Conservation (phyloP, 2,797 vertebrate species). For the Phoebastria nigripes region DNA sequence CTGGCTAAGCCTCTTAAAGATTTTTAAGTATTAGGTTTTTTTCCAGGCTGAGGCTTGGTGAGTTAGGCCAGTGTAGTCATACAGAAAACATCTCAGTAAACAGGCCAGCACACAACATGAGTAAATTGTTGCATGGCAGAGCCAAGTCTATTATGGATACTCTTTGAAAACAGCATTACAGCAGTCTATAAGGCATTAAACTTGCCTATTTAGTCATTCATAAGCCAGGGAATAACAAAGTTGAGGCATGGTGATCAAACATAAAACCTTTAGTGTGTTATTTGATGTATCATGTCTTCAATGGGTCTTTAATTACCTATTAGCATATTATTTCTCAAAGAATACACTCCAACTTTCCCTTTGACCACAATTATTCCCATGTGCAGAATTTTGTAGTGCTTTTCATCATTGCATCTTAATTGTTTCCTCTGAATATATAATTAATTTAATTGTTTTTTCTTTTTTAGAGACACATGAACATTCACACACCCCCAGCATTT, state of each 20-base stretch:
- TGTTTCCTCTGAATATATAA: not conserved
- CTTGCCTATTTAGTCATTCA: not conserved
- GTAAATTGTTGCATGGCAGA: not conserved
- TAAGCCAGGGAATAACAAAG: not conserved
- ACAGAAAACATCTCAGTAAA: conserved; percentile 37
- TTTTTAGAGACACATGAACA: not conserved
- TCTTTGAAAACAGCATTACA: not conserved
- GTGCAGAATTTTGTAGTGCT: not conserved
- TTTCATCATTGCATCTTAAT: not conserved
- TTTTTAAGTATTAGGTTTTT: not conserved
- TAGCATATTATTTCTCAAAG: not conserved
- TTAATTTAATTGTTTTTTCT: not conserved
- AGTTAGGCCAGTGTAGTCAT: conserved; percentile 17
- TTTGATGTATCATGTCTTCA: not conserved
- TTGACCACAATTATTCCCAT: not conserved
- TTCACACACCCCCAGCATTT: not conserved
- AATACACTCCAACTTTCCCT: not conserved
- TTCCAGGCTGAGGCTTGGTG: conserved; percentile 4
- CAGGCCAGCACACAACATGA: conserved; percentile 6
- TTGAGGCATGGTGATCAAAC: not conserved
- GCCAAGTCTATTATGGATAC: not conserved
- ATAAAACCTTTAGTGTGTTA: not conserved
- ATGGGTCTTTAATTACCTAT: not conserved
- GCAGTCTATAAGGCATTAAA: not conserved
- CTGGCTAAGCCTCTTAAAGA: conserved; percentile 32